Base-by-base conservation (phyloP, 2,797 vertebrate genomes). In the Orientallactaga sibirica region DNA sequence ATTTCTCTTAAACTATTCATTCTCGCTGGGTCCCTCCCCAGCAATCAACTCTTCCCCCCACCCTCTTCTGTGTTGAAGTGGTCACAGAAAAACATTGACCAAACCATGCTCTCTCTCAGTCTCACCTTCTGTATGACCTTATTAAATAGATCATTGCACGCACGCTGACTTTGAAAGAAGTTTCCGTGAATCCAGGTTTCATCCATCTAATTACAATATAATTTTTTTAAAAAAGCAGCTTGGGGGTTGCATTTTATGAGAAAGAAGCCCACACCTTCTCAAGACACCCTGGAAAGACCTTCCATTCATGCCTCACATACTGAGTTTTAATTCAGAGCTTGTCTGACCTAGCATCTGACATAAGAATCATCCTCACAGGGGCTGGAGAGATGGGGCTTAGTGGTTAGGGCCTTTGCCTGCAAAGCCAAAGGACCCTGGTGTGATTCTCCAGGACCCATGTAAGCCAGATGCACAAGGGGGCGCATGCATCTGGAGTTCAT, bases 331-430 rank as follows among this genome's bases (percentile, higher is more conserved):
- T 15, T 37, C 27, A 33, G 8, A 4, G 79, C 73, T 48, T 48
- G 48, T 48, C 48, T 48, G 48, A 10, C 48, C 2, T 48, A 48
- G 48, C 48, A 48, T 48, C 48, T 48, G 48, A 48, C 48, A 48
- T 48, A 7, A 48, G 5, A 68, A 68, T 83, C 77, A 92, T 75
- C 25, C 58, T 61, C 61, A 96, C 43, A 93, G 58, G 33, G 33
- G 33, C 33, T 37, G 33, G 33, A 37, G 33, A 37, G 33, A 37
- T 37, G 33, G 33, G 33, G 33, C 33, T 37, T 37, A 37, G 33
- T 37, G 2, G 33, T 37, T 37, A 37, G 33, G 33, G 33, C 33
- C 33, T 37, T 37, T 37, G 33, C 33, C 33, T 37, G 33, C 33
- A 37, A 37, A 37, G 33, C 33, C 33, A 37, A 37, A 37, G 33